A percentile compares a stretch with the other conserved stretches of the same genome.
phyloP scores from a whole-genome alignment of 2,113 vertebrate species.

The Aythya baeri region DNA sequence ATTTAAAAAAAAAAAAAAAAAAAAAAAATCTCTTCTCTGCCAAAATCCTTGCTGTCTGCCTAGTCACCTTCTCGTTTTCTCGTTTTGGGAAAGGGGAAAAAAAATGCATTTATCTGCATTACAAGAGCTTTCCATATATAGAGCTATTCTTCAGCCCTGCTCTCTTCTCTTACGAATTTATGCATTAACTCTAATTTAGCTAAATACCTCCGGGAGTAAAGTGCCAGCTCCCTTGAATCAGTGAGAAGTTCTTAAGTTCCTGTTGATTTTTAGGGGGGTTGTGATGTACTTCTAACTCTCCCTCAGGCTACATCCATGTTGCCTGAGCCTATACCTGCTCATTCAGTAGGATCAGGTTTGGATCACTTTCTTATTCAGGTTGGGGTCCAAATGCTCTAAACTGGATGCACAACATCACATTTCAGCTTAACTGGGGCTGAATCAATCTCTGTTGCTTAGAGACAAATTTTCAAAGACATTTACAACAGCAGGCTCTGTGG shows the following conservation, averaged over 20 bases:
- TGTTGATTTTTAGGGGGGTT: background rate
- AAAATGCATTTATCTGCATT: background rate
- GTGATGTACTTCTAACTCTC: background rate
- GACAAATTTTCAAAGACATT: background rate
- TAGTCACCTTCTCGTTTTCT: background rate
- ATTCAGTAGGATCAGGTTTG: background rate
- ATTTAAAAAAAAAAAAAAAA: background rate
- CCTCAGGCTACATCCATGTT: background rate
- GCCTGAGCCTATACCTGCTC: background rate
- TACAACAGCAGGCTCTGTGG: background rate
- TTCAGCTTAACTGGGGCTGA: background rate
- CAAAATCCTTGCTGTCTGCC: background rate
- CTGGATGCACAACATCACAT: background rate
- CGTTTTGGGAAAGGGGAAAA: background rate
- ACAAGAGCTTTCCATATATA: slow-evolving; percentile 44
- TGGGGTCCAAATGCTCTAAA: background rate
- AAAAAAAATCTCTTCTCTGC: background rate
- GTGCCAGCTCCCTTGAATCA: background rate
- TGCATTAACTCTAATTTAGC: background rate
- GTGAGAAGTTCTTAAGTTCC: background rate
- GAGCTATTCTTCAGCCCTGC: background rate
- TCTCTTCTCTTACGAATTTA: background rate
- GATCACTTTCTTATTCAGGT: background rate
- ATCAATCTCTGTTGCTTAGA: background rate
- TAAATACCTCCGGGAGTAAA: background rate